Evolutionary conservation across 2,113 vertebrate species (phyloP).

Genomic region (Perca flavescens): DNA sequence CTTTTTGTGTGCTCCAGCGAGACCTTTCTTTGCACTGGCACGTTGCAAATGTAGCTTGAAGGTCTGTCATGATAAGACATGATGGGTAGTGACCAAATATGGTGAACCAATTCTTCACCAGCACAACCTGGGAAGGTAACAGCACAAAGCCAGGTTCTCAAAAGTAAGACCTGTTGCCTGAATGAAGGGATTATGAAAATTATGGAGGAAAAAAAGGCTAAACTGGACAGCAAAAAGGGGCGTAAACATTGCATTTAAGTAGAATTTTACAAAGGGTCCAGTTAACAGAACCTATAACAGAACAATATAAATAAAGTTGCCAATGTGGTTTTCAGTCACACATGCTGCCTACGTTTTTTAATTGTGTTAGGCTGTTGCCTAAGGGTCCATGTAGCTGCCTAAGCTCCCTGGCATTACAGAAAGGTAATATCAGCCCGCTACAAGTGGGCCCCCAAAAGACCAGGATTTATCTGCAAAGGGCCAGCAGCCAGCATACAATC

Average conservation of each 20-base stretch:
- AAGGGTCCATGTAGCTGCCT: conserved; percentile 65
- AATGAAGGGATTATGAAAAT: background rate
- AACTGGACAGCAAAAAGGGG: conserved; percentile 8
- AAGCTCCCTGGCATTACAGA: conserved; percentile 71
- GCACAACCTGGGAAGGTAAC: background rate
- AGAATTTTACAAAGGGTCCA: conserved; percentile 64
- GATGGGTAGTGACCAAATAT: background rate
- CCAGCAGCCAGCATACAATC: conserved; percentile 80
- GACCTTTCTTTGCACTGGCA: background rate
- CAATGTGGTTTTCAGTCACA: conserved; percentile 58
- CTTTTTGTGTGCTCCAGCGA: background rate
- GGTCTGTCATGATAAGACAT: background rate
- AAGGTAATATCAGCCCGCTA: conserved; percentile 77
- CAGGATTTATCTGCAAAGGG: conserved; percentile 84
- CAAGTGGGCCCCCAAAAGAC: conserved; percentile 78
- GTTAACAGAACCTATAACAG: conserved; percentile 43
- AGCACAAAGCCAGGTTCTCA: conserved; percentile 5
- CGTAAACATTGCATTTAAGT: conserved; percentile 49
- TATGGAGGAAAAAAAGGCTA: background rate
- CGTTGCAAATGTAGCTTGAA: background rate
- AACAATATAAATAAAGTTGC: conserved; percentile 67
- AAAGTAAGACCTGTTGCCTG: background rate
- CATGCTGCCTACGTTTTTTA: conserved; percentile 75
- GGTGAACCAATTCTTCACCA: background rate
- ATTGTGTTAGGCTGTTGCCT: conserved; percentile 81